These are phyloP conservation scores for Chiloscyllium punctatum DNA, from an alignment of 2,797 vertebrate genomes.

Conservation along the genomic window DNA sequence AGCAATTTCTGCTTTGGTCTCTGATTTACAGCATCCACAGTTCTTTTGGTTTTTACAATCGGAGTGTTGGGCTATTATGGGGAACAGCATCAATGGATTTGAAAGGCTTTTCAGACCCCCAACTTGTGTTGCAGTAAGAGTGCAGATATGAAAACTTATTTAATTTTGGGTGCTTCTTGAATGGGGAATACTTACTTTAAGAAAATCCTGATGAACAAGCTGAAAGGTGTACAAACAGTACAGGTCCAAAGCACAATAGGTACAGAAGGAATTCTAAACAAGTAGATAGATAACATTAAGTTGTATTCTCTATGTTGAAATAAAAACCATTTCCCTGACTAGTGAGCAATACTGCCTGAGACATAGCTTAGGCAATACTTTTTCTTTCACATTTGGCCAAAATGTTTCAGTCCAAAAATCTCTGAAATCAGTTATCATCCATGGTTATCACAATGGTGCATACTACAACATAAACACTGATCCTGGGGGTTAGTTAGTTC, in stretches of 20 bases:
- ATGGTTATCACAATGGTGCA: background rate
- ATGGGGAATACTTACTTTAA: background rate
- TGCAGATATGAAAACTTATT: background rate
- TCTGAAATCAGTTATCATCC: background rate
- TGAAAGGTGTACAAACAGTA: background rate
- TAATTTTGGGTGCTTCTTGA: background rate
- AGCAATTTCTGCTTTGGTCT: too few relatives aligned
- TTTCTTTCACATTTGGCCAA: background rate
- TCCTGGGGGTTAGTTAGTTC: background rate
- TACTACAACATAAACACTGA: background rate
- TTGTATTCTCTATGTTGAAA: background rate
- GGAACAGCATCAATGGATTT: background rate
- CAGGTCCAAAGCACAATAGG: background rate
- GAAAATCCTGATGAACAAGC: background rate
- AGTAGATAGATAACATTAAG: background rate
- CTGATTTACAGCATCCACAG: too few relatives aligned
- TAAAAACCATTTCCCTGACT: background rate
- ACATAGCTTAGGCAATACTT: background rate
- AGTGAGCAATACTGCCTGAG: background rate
- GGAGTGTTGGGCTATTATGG: background rate
- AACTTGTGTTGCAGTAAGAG: background rate
- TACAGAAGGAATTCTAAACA: background rate
- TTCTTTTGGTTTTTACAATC: background rate
- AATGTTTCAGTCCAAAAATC: background rate
- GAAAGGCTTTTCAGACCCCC: background rate